Base-by-base conservation (phyloP, 2,797 vertebrate species). In the Poeciliopsis turneri region DNA sequence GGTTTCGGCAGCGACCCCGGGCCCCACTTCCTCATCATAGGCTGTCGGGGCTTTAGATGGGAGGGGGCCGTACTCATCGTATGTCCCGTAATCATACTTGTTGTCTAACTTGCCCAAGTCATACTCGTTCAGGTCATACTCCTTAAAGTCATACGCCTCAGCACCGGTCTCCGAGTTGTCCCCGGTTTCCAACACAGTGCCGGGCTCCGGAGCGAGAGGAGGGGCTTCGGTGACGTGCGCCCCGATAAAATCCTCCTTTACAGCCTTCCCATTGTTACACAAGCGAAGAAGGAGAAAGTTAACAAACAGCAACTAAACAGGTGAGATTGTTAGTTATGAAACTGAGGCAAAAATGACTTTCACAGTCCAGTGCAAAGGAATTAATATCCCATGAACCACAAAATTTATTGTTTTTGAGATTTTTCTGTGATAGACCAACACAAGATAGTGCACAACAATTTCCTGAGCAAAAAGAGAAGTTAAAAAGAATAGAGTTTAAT, bases 1-100 rank as follows among this genome's bases (percentile, higher is more conserved):
- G 18, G 96, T 99, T 94, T 99, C 98, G 55, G 98, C 98, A 51
- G 98, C 97, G 53, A 98, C 96, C 94, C 97, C 98, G 33, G 96
- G 97, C 94, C 98, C 98, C 96, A 99, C 97, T 89, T 97, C 97
- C 87, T 98, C 97, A 81, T 96, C 95, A 55, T 93, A 89, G 94
- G 92, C 81, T 75, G 82, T 90, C 78, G 95, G 95, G 82, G 96
- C 93, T 88, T 96, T 96, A 78, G 97, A 95, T 88, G 94, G 96
- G 87, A 94, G 96, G 80, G 96, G 96, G 93, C 97, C 97, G 90
- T 97, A 99, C 95, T 98, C 97, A 94, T 98, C 98, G 93, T 99
- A 98, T 76, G 96, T 93, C 86, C 96, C 97, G 93, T 98, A 98
- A 87, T 96, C 96, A 96, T 98, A 98, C 92, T 90, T 95, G 93